Evolutionary conservation across 1,140 invertebrate genomes (phyloP).

Genomic region (Bathynomus jamesi): DNA sequence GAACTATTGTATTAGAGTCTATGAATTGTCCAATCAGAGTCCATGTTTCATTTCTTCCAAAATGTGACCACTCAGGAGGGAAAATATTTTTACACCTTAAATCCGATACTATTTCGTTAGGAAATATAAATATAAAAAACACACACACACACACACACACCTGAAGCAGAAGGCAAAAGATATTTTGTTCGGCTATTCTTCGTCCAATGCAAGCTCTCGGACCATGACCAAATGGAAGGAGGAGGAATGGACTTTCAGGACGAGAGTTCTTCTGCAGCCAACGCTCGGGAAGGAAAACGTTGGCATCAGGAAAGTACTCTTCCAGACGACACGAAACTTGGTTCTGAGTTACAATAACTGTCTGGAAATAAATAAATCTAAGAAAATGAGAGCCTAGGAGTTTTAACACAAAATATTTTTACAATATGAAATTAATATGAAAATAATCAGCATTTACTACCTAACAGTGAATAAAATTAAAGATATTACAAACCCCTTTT

Average conservation of each 20-base stretch:
- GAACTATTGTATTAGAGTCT: no score
- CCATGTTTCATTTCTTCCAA: no score
- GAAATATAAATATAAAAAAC: no score
- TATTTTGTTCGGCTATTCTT: conserved; percentile 79
- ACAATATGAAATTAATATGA: not conserved
- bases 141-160: conserved; percentile 38
- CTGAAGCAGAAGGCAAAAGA: conserved; percentile 41
- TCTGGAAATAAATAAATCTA: no score
- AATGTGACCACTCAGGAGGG: no score
- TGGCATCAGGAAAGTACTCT: conserved; percentile 60
- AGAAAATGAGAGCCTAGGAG: no score
- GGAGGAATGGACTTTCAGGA: conserved; percentile 55
- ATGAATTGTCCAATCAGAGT: no score
- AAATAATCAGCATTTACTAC: not conserved
- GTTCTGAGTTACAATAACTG: conserved; percentile 78
- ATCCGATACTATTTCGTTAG: no score
- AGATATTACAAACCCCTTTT: conserved; percentile 51
- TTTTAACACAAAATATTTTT: not conserved
- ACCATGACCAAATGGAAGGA: conserved; percentile 84
- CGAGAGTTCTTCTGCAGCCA: conserved; percentile 60
- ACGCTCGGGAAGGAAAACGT: conserved; percentile 64
- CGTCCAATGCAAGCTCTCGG: conserved; percentile 76
- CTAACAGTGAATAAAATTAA: not conserved
- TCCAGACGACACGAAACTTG: conserved; percentile 62
- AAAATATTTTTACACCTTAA: no score